These are phyloP conservation scores for Ectropis crepuscularia DNA, from an alignment of 2,888 invertebrate genomes.

Conservation along the genomic window DNA sequence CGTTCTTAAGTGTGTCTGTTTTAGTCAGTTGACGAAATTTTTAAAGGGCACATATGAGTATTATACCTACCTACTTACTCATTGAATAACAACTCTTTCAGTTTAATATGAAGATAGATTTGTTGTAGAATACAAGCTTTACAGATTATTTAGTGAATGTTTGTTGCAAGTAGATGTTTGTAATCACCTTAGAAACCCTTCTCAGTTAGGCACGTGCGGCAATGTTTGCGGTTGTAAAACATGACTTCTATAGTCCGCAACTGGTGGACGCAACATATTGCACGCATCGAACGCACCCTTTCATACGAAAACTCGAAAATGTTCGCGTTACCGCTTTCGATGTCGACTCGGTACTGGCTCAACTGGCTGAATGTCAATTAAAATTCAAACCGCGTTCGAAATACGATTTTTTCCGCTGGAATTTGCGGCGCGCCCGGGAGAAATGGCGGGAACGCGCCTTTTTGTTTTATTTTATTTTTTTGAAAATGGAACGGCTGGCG, in stretches of 20 bases:
- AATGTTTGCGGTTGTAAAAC: constrained; percentile 34
- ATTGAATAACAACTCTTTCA: too few relatives aligned
- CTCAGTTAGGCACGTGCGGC: constrained; percentile 55
- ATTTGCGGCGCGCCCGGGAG: constrained; percentile 80
- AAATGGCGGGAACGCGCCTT: constrained; percentile 82
- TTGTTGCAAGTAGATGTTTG: constrained; percentile 26
- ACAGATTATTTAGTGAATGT: constrained; percentile 9
- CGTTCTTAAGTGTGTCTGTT: too few relatives aligned
- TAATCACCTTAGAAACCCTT: constrained; percentile 15
- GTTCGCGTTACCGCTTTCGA: constrained; percentile 61
- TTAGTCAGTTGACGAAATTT: too few relatives aligned
- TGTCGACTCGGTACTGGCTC: constrained; percentile 64
- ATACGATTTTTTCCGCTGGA: constrained; percentile 84
- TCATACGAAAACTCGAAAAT: constrained; percentile 73
- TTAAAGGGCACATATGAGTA: too few relatives aligned
- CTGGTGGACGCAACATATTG: constrained; percentile 58
- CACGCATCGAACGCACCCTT: constrained; percentile 51
- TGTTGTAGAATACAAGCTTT: too few relatives aligned
- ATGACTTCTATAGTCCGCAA: constrained; percentile 67
- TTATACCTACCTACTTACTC: too few relatives aligned
- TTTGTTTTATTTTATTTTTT: constrained; percentile 81
- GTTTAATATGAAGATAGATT: too few relatives aligned
- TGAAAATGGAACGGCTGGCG: constrained; percentile 81
- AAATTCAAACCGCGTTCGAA: constrained; percentile 85
- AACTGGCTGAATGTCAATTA: constrained; percentile 82